Evolutionary conservation across 2,888 invertebrate species (phyloP), one percentile per base, ranked within the genome.

Genomic region (Spodoptera exigua): DNA sequence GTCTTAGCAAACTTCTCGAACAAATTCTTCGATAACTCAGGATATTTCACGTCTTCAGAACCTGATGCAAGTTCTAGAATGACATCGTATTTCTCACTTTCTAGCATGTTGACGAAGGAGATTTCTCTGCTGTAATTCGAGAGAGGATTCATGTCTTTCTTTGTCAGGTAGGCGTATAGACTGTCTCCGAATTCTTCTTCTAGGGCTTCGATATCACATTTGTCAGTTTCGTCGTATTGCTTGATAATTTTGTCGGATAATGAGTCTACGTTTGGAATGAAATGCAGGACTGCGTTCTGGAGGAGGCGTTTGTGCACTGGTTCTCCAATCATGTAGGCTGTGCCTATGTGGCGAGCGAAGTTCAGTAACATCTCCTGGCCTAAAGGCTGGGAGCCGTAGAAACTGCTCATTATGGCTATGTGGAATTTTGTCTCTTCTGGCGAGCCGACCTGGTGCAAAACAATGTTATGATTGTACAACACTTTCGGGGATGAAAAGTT

Each of bases 311-410:
- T 85, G 66, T 97, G 96, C 0, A 94, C 85, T 0, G 96, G 96
- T 78, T 98, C 96, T 21, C 96, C 96, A 52, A 96, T 93, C 43
- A 94, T 90, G 83, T 96, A 95, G 0, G 97, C 98, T 52, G 95
- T 95, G 18, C 97, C 88, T 16, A 99, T 89, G 90, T 99, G 98
- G 0, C 97, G 95, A 0, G 97, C 97, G 74, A 99, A 95, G 87
- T 98, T 96, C 0, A 98, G 82, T 0, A 97, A 90, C 61, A 99
- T 94, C 89, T 99, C 99, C 53, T 98, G 95, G 0, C 98, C 98
- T 13, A 97, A 91, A 0, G 98, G 97, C 82, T 98, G 97, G 0
- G 97, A 96, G 0, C 96, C 96, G 84, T 96, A 97, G 49, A 98
- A 87, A 52, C 98, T 98, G 64, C 98, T 98, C 27, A 98, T 91